Base-by-base conservation (phyloP, 2,888 invertebrate genomes). In the Sphinx pinastri region DNA sequence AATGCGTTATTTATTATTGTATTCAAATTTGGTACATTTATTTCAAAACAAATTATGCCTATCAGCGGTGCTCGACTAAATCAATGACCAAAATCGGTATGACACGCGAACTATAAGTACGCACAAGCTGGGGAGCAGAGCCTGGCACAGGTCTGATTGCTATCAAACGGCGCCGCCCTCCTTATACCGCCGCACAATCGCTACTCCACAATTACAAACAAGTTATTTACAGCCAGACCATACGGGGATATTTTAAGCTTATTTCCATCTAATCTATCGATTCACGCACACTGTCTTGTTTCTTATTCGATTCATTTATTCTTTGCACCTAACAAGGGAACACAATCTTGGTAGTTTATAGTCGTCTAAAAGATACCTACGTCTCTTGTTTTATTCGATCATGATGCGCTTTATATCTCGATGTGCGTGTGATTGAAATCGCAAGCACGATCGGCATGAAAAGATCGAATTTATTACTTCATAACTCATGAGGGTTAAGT, bases 401-500 rank as follows among this genome's bases (percentile, higher is more conserved):
- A 49, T 63, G 49, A 19, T 49, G 76, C 73, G 79, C 77, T 80
- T 82, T 84, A 84, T 85, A 81, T 77, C 81, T 76, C 72, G 76
- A 74, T 75, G 72, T 74, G 77, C 76, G 80, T 80, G 80, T 76
- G 78, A 79, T 78, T 81, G 78, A 82, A 85, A 83, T 81, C 81
- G 83, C 82, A 85, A 80, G 81, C 83, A 82, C 81, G 84, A 83
- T 82, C 82, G 87, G 86, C 85, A 90, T 90, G 88, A 85, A 86
- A 86, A 90, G 87, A 88, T 88, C 86, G 87, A 91, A 91, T 92
- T 93, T 93, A 93, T 92, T 90, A 91, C 92, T 92, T 92, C 91
- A 93, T 93, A 93, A 93, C 92, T 93, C 93, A 91, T 89, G 87
- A 89, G 91, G 92, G 93, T 90, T 92, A 91, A 92, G 93, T 92